Percentiles rank a stretch among this genome's conserved stretches.
These are phyloP conservation scores for Panorpa germanica DNA, from an alignment of 2,888 invertebrate species.

Conservation along the genomic window DNA sequence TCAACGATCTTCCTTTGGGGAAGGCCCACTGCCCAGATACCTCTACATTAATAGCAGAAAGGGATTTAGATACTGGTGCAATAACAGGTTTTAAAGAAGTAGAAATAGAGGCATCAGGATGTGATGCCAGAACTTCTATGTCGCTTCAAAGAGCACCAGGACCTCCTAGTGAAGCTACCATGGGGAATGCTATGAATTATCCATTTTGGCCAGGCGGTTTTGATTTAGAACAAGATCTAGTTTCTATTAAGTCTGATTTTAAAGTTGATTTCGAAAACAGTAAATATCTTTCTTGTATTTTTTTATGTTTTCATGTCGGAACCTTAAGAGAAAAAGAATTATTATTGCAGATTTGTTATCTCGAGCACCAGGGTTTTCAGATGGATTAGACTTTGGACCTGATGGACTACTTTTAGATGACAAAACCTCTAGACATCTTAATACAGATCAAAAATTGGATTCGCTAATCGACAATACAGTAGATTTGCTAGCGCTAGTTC, in stretches of 20 bases:
- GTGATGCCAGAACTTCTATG: slow-evolving; percentile 51
- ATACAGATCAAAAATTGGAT: slow-evolving; percentile 16
- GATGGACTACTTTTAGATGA: slow-evolving; percentile 28
- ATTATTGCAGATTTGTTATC: slow-evolving; percentile 30
- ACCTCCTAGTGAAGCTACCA: slow-evolving; percentile 44
- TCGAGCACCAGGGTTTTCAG: slow-evolving; percentile 47
- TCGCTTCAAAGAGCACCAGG: slow-evolving; percentile 65
- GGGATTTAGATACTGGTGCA: slow-evolving; percentile 59
- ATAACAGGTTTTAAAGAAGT: slow-evolving; percentile 49
- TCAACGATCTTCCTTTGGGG: no score
- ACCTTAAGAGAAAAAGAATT: slow-evolving; percentile 28
- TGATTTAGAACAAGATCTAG: slow-evolving; percentile 29
- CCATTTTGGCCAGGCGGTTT: slow-evolving; percentile 84
- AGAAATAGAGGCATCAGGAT: slow-evolving; percentile 33
- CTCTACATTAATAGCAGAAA: slow-evolving; percentile 21
- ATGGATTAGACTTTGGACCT: slow-evolving; percentile 33
- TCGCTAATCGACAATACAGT: slow-evolving; percentile 24
- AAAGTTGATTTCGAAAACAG: slow-evolving; percentile 17
- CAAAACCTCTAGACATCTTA: slow-evolving; percentile 10
- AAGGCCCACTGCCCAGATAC: slow-evolving; percentile 17
- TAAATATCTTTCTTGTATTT: slow-evolving; percentile 1
- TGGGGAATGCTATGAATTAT: slow-evolving; percentile 60
- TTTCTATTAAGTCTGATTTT: slow-evolving; percentile 23
- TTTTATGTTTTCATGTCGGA: slow-evolving; percentile 21
- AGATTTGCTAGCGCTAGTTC: slow-evolving; percentile 38